A percentile compares a stretch with the other conserved stretches of the same genome.
Conservation (phyloP, 2,888 invertebrate genomes). For the Agrenia bidenticulata region DNA sequence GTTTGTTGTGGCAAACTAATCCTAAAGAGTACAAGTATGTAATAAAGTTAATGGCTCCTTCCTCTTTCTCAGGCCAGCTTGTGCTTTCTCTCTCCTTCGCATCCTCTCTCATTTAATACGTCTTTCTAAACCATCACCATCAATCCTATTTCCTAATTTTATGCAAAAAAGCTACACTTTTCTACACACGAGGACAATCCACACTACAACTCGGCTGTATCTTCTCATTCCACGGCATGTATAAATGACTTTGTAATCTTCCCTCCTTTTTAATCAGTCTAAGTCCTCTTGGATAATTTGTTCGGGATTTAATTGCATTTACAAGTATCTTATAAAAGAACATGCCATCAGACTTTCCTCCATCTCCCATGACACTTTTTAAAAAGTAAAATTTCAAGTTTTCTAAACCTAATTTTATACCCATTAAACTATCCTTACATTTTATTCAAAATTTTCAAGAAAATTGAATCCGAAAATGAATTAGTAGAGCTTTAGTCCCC, state of each 20-base stretch:
- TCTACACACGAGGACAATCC: background rate
- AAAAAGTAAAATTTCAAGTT: too few relatives aligned
- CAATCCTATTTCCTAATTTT: constrained; percentile 10
- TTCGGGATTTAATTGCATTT: background rate
- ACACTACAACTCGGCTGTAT: too few relatives aligned
- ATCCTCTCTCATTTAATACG: constrained; percentile 5
- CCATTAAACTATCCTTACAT: too few relatives aligned
- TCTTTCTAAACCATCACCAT: constrained; percentile 1
- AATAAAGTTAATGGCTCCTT: constrained; percentile 32
- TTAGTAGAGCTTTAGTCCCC: too few relatives aligned
- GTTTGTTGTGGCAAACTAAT: constrained; percentile 27
- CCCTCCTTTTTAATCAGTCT: constrained; percentile 4
- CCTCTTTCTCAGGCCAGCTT: background rate
- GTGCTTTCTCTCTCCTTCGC: constrained; percentile 2
- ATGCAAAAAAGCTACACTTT: background rate
- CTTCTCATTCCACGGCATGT: background rate
- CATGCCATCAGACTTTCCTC: too few relatives aligned
- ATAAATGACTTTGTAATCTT: constrained; percentile 13
- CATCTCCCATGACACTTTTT: too few relatives aligned
- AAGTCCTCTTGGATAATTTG: constrained; percentile 7
- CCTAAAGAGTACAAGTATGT: constrained; percentile 23
- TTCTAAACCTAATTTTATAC: too few relatives aligned
- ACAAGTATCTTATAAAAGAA: background rate
- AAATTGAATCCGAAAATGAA: too few relatives aligned
- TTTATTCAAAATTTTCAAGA: too few relatives aligned